Evolutionary conservation across 2,888 invertebrate genomes (phyloP).

Genomic region (Sipha maydis): DNA sequence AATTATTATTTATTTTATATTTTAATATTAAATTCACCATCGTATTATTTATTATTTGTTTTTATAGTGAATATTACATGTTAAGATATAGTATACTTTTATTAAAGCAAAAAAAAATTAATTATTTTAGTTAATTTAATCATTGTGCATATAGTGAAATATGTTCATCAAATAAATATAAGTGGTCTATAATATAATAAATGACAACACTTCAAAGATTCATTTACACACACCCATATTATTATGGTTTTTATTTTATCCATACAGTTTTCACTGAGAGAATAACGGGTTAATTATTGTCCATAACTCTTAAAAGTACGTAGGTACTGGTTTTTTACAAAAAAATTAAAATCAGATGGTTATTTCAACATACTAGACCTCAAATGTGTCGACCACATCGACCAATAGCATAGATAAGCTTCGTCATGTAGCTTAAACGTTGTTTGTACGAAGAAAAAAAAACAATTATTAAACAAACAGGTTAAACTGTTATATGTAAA

Average conservation of each 20-base stretch:
- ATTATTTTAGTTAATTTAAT: no score
- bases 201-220: not conserved
- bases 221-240: not conserved
- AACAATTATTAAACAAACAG: conserved; percentile 1
- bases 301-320: not conserved
- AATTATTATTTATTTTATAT: no score
- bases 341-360: conserved; percentile 1
- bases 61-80: no score
- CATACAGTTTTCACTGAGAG: not conserved
- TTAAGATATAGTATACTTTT: no score
- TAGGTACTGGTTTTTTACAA: not conserved
- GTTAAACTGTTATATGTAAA: not conserved
- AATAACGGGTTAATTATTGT: conserved; percentile 2
- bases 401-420: conserved; percentile 14
- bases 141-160: no score
- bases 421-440: not conserved
- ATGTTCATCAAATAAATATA: not conserved
- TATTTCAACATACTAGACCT: conserved; percentile 14
- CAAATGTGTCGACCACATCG: conserved; percentile 21
- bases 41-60: no score
- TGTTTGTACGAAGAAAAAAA: not conserved
- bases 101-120: no score
- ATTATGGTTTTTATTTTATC: conserved; percentile 6
- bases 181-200: not conserved
- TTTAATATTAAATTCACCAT: no score